Conservation (phyloP, 2,797 vertebrate species). For the Myotis planiceps region DNA sequence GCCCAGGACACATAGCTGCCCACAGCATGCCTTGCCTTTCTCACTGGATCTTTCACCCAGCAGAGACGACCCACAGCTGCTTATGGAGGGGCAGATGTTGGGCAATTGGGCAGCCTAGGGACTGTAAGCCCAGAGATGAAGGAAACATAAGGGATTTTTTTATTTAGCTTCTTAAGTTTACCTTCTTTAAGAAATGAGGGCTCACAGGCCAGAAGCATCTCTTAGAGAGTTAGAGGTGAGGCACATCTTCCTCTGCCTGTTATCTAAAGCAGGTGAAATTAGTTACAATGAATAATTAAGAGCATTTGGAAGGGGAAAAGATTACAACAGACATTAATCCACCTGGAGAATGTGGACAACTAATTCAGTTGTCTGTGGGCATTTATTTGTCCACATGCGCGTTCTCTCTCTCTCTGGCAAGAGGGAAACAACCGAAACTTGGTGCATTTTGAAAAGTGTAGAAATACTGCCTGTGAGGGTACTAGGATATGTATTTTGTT, state of each 20-base stretch:
- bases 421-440: background rate
- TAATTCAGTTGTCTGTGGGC: background rate
- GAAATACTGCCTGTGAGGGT: background rate
- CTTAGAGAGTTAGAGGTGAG: background rate
- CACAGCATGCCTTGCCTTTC: background rate
- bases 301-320: background rate
- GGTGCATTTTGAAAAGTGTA: background rate
- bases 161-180: background rate
- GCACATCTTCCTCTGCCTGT: background rate
- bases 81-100: background rate
- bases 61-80: background rate
- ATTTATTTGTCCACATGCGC: background rate
- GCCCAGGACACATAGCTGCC: background rate
- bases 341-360: background rate
- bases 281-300: conserved; percentile 22
- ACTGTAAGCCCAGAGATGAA: background rate
- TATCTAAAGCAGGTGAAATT: conserved; percentile 22
- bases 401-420: no score
- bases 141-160: background rate
- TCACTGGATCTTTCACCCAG: background rate
- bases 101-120: background rate
- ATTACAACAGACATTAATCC: background rate
- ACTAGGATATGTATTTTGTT: background rate
- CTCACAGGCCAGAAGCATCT: background rate
- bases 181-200: background rate